Base-by-base conservation (phyloP, 92 coral and sea anemone species). In the Meandrina meandrites region DNA sequence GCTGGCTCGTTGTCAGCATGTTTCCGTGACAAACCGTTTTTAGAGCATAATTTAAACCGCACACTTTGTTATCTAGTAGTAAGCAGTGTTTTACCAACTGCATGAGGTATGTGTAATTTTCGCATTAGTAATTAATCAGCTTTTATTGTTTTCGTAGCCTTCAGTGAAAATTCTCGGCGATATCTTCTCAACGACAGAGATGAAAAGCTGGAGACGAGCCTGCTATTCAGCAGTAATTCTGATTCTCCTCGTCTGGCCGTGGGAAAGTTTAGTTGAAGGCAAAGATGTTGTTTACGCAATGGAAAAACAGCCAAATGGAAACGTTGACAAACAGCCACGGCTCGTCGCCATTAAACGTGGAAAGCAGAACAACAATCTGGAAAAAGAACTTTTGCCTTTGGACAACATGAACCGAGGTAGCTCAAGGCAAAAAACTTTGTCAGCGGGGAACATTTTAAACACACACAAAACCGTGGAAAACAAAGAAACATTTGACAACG, bases 241-340 rank as follows among this genome's bases (percentile, higher is more conserved):
- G 21, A 84, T 58, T 74, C 37, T 74, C 19, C 32, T 57, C 48
- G 37, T 84, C 16, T 56, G 72, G 24, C 78, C 35, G 14, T 72
- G 50, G 86, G 31, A 22, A 36, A 16, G 18, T 28, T 9, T 42
- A 27, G 73, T 74, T 84, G 80, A 36, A 75, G 36, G 87, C 80
- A 18, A 75, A 57, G 56, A 51, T 51, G 57, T 34, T 37, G 62
- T 67, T 58, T 15, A 27, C 31, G 53, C 70, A n/a, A 75, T 7
- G 57, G 40, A n/a, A 70, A 54, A 28, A 83, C 79, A 31, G 14
- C 22, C 64, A 56, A 74, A 56, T 37, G 51, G 34, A 19, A 12
- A 40, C 22, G 74, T 48, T 7, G 48, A 35, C 80, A 11, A 73
- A 42, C 8, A 5, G 64, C 68, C 50, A 69, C 17, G 16, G 15